Evolutionary conservation across 2,888 invertebrate species (phyloP), one percentile per base, ranked within the genome.

Genomic region (Pardosa pseudoannulata): DNA sequence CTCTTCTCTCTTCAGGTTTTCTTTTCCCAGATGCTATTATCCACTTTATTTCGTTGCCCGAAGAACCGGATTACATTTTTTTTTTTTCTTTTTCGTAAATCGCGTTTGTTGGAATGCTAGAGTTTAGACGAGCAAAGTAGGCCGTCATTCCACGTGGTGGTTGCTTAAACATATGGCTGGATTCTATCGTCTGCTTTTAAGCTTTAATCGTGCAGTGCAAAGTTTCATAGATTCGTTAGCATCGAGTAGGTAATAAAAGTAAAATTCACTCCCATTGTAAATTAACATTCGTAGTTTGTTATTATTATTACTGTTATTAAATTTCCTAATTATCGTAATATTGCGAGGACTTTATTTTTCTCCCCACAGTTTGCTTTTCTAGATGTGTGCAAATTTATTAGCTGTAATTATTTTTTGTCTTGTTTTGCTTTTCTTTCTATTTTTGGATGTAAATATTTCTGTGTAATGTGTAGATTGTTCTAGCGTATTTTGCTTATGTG

Each of bases 121-220:
- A 46, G 50, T 19, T 39, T 32, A 6, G 27, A 23, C 27, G 23
- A 39, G 23, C 13, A 64, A 70, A 70, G n/a, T 50, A 56, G 70
- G 62, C 70, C 62, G 39, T 75, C 13, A 41, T 65, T 72, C 41
- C 73, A 80, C 73, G 73, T 74, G 80, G 80, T 73, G 19, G 56
- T 23, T 23, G 56, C 5, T 23, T n/a, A 46, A 79, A 68, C 71
- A 79, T 79, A 79, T 79, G 79, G 72, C 50, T 32, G 50, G 32
- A 3, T 19, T 39, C 19, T 36, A 27, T 62, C 29, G 50, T 32
- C 46, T 62, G 28, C 28, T 7, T 13, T n/a, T n/a, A n/a, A 9
- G 9, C 46, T 46, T 46, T 36, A 36, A 46, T 16, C 46, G 46
- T 16, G 9, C 9, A 2, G 13, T 13, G 46, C 46, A 7, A 11